Percentiles rank a stretch among this genome's conserved stretches.
Conservation (phyloP, 64 coral and sea anemone genomes). For the Hydrozoanthus tunicans region DNA sequence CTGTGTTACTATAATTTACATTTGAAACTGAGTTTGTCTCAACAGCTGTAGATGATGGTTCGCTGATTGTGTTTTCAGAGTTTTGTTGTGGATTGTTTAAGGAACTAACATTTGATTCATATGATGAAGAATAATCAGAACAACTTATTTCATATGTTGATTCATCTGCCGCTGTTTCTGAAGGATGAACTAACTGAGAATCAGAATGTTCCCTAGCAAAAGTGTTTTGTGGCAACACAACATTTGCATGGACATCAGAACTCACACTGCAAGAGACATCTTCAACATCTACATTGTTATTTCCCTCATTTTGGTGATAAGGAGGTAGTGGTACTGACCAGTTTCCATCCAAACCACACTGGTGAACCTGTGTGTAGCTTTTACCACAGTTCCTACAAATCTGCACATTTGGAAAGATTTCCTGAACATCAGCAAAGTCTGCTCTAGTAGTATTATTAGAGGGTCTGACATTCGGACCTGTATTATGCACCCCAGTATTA, state of each 20-base stretch:
- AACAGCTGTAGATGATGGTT: neutral
- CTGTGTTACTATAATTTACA: slow-evolving; percentile 12
- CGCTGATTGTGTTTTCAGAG: neutral
- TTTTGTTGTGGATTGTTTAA: slow-evolving; percentile 36
- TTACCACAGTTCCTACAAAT: slow-evolving; percentile 16
- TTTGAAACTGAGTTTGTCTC: neutral
- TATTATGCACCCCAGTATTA: neutral
- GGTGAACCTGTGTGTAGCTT: slow-evolving; percentile 12
- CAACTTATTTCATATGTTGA: slow-evolving; percentile 28
- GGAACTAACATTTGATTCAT: slow-evolving; percentile 25
- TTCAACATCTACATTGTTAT: neutral
- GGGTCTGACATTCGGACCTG: neutral
- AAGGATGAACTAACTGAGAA: neutral
- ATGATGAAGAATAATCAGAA: slow-evolving; percentile 40
- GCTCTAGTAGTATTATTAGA: neutral
- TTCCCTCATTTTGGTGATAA: slow-evolving; percentile 35
- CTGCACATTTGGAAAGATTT: neutral
- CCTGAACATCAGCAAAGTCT: neutral
- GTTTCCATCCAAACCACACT: neutral
- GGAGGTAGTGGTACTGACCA: slow-evolving; percentile 3
- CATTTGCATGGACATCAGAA: neutral
- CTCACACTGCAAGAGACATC: neutral
- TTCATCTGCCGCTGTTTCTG: neutral
- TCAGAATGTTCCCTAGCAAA: neutral
- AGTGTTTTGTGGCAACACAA: neutral